These are phyloP conservation scores for Drosophila ezoana DNA, from an alignment of 2,888 invertebrate species.

Conservation along the genomic window DNA sequence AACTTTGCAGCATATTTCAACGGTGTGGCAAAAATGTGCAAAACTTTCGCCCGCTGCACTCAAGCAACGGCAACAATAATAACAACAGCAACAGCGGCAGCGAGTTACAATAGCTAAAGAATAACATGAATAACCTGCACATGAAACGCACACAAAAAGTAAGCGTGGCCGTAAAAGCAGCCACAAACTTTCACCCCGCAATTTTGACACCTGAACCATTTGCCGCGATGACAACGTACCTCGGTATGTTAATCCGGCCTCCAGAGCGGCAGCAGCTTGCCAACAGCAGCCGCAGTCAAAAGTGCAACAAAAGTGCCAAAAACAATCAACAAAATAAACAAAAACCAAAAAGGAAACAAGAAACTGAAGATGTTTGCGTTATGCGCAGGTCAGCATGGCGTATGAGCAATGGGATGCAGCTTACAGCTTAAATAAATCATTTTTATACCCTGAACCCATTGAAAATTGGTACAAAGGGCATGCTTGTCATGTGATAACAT, in stretches of 20 bases:
- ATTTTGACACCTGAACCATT: slow-evolving; percentile 78
- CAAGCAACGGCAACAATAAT: slow-evolving; percentile 32
- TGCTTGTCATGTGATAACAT: too few species aligned
- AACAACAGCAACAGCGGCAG: slow-evolving; percentile 15
- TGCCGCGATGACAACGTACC: slow-evolving; percentile 70
- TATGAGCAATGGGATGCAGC: slow-evolving; percentile 41
- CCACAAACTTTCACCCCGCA: slow-evolving; percentile 72
- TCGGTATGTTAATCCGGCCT: slow-evolving; percentile 54
- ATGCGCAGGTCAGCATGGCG: slow-evolving; percentile 37
- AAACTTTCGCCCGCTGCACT: slow-evolving; percentile 61
- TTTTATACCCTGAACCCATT: slow-evolving; percentile 12
- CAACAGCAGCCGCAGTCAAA: slow-evolving; percentile 39
- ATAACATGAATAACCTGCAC: slow-evolving; percentile 66
- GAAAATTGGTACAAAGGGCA: too few species aligned
- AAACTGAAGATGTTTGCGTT: slow-evolving; percentile 3
- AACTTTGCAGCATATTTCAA: slow-evolving; percentile 74
- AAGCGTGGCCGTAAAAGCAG: slow-evolving; percentile 68
- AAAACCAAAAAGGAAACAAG: not conserved
- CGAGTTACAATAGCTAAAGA: slow-evolving; percentile 46
- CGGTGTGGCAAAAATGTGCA: slow-evolving; percentile 55
- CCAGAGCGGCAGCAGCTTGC: slow-evolving; percentile 24
- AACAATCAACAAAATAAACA: slow-evolving; percentile 48
- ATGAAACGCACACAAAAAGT: slow-evolving; percentile 58
- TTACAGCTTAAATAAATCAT: slow-evolving; percentile 25
- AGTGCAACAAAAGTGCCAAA: slow-evolving; percentile 51